Conservation (phyloP, 2,797 vertebrate genomes). For the Thripadectes ignobilis region DNA sequence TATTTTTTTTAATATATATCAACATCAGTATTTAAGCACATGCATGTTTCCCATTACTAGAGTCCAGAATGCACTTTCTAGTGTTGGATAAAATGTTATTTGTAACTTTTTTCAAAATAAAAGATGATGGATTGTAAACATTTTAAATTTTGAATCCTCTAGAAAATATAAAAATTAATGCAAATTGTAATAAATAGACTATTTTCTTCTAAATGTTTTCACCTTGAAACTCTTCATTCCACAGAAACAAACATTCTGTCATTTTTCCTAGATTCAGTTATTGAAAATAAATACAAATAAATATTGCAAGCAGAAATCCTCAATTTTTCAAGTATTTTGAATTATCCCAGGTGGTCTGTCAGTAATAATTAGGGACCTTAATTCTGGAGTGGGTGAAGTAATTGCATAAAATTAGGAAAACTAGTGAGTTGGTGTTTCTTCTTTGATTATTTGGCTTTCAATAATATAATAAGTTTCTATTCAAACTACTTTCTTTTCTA, state of each 20-base stretch:
- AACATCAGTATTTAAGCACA: not conserved
- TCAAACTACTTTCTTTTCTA: conserved; percentile 11
- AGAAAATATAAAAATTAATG: not conserved
- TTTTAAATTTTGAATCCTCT: not conserved
- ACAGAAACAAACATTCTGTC: not conserved
- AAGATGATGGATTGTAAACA: not conserved
- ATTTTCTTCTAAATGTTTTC: not conserved
- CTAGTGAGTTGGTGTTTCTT: not conserved
- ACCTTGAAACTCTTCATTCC: not conserved
- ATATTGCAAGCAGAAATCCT: not conserved
- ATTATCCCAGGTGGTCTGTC: not conserved
- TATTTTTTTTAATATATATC: not conserved
- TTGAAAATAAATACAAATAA: not conserved
- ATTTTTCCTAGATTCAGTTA: not conserved
- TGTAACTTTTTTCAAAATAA: not conserved
- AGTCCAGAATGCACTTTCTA: not conserved
- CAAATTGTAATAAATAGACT: not conserved
- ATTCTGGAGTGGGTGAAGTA: not conserved
- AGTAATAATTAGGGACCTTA: not conserved
- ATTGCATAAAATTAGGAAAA: not conserved
- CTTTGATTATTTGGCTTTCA: not conserved
- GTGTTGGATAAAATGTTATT: not conserved
- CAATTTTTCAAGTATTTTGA: not conserved
- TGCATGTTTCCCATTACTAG: not conserved
- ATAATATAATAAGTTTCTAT: not conserved